Evolutionary conservation across 2,113 vertebrate genomes (phyloP).

Genomic region (Ploceus nigricollis): DNA sequence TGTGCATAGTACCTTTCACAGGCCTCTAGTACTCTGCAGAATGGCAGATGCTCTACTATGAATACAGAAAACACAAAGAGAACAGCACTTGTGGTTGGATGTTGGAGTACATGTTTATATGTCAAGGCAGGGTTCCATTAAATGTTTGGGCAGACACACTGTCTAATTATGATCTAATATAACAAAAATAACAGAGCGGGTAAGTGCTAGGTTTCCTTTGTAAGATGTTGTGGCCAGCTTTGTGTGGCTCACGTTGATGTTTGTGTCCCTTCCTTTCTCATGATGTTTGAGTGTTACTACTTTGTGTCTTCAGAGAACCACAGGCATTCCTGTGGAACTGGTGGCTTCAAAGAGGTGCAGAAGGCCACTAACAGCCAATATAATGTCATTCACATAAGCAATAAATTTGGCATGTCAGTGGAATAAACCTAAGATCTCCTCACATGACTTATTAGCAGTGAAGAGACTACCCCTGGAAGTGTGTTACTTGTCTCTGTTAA

Average conservation of each 20-base stretch:
- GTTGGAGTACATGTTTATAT: not conserved
- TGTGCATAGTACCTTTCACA: not conserved
- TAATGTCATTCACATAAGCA: not conserved
- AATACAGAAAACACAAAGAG: not conserved
- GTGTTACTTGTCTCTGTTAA: not conserved
- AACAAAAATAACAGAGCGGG: not conserved
- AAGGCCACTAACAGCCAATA: not conserved
- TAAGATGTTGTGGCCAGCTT: not conserved
- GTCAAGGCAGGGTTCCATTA: not conserved
- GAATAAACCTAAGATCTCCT: not conserved
- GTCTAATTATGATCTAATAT: not conserved
- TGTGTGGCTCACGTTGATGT: not conserved
- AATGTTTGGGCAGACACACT: not conserved
- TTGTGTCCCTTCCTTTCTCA: not conserved
- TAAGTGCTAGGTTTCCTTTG: not conserved
- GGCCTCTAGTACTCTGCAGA: not conserved
- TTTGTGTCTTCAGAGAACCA: not conserved
- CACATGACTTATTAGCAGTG: not conserved
- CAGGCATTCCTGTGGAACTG: not conserved
- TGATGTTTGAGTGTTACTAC: accelerated
- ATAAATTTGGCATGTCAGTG: not conserved
- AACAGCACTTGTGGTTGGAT: not conserved
- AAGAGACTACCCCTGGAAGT: not conserved
- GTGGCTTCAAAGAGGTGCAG: not conserved
- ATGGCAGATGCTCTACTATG: not conserved